Evolutionary conservation across 2,888 invertebrate species (phyloP).

Genomic region (Cotesia congregata): DNA sequence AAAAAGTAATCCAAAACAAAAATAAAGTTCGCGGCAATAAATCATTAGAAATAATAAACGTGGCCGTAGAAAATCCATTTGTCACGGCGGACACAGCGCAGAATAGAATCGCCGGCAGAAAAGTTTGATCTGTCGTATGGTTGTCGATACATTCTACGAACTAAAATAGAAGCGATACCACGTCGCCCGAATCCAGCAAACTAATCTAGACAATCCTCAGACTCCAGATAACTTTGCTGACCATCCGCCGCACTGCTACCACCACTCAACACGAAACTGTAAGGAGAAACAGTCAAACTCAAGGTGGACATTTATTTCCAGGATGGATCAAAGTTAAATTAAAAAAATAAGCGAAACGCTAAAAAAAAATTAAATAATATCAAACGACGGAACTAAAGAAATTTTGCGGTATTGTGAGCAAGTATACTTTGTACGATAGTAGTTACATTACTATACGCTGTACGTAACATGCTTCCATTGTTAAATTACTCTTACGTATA

Average conservation of each 20-base stretch:
- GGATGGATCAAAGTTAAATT: constrained; percentile 2
- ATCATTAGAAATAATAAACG: constrained; percentile 27
- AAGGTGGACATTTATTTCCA: not conserved
- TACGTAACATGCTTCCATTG: constrained; percentile 10
- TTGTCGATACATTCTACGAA: constrained; percentile 29
- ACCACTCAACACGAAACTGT: not conserved
- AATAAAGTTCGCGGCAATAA: constrained; percentile 6
- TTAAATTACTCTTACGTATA: not conserved
- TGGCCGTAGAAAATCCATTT: constrained; percentile 20
- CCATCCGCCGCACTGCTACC: not conserved
- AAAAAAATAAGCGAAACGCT: not conserved
- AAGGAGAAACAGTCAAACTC: not conserved
- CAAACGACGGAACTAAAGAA: not conserved
- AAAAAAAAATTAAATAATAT: not conserved
- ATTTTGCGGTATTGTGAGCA: not conserved
- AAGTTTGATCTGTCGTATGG: constrained; percentile 29
- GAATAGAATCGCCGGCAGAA: constrained; percentile 3
- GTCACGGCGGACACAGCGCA: not conserved
- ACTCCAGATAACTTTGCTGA: constrained; percentile 36
- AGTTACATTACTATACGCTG: constrained; percentile 6
- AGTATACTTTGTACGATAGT: not conserved
- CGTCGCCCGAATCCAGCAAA: constrained; percentile 12
- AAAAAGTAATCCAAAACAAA: not conserved
- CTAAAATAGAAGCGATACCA: constrained; percentile 24
- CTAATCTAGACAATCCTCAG: constrained; percentile 34